Percentiles rank a stretch among this genome's conserved stretches.
phyloP scores from a whole-genome alignment of 2,113 vertebrate genomes.

The Danionella cerebrum region DNA sequence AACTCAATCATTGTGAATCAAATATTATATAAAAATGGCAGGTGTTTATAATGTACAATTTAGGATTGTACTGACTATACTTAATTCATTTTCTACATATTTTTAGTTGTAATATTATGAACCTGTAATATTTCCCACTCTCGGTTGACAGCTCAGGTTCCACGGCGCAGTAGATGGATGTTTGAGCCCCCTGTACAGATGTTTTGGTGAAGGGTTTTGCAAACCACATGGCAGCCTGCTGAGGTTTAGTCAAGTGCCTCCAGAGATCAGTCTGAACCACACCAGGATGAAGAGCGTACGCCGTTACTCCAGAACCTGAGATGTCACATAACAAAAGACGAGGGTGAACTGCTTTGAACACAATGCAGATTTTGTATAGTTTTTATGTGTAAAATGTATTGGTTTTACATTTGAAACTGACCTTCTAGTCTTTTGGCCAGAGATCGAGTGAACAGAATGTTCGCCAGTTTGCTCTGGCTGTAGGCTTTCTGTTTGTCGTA shows the following conservation, averaged over 20 bases:
- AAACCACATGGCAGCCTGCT: slow-evolving; percentile 48
- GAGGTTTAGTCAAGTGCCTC: slow-evolving; percentile 51
- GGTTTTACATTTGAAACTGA: slow-evolving; percentile 18
- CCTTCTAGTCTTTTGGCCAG: slow-evolving; percentile 63
- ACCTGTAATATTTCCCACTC: slow-evolving; percentile 68
- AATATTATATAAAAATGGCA: too few species aligned
- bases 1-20: too few species aligned
- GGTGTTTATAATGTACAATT: too few species aligned
- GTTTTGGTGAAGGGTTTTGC: slow-evolving; percentile 60
- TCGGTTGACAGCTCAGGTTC: slow-evolving; percentile 56
- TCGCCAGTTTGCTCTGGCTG: slow-evolving; percentile 72
- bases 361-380: too few species aligned
- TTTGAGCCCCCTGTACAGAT: slow-evolving; percentile 64
- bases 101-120: too few species aligned
- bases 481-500: slow-evolving; percentile 62
- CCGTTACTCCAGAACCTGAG: slow-evolving; percentile 59
- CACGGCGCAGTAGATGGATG: slow-evolving; percentile 68
- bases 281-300: slow-evolving; percentile 66
- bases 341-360: too few species aligned
- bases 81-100: too few species aligned
- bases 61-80: too few species aligned
- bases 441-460: slow-evolving; percentile 63
- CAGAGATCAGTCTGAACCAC: slow-evolving; percentile 65
- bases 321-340: neutral
- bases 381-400: too few species aligned